Base-by-base conservation (phyloP, 1,140 invertebrate genomes). In the Manduca sexta region DNA sequence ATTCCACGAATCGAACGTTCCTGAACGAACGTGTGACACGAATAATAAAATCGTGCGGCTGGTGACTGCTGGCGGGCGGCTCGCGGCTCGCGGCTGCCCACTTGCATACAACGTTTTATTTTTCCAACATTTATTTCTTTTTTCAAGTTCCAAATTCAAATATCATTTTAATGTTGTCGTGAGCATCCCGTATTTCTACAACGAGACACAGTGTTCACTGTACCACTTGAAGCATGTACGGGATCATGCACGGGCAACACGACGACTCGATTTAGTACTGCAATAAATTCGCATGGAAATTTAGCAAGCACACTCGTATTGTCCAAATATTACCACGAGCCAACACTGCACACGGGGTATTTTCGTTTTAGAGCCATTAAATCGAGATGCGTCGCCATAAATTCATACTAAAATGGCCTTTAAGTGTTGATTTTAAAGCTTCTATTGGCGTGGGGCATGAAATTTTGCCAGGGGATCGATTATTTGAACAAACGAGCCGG, bases 401-500 rank as follows among this genome's bases (percentile, higher is more conserved):
- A 30, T 10, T 13, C 45, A 45, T 17, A 29, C 47, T 42, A 46
- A 68, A 61, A 62, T 35, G 18, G 29, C 8, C 43, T 62, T 47
- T 58, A 59, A 17, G 3, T 4, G n/a, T 14, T 13, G 0, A 40
- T 11, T n/a, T 21, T 64, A 73, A 41, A 52, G 60, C 29, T 15
- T 17, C 44, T 33, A 60, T 63, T 70, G 42, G 48, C 18, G 21
- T 49, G 43, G 33, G 30, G 38, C 35, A 39, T 31, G 6, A 33
- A 46, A 53, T 60, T 57, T 56, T 42, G 56, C 48, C 54, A 55
- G 52, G 45, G 62, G 63, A 77, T 82, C 72, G 78, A 82, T 82
- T 79, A 79, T 82, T 73, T 72, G 74, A 69, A 74, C 78, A 79
- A 81, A 82, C 75, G 76, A 71, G 68, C 59, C 47, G 40, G 64